Evolutionary conservation across 2,797 vertebrate species (phyloP).

Genomic region (Pseudocheirus occidentalis): DNA sequence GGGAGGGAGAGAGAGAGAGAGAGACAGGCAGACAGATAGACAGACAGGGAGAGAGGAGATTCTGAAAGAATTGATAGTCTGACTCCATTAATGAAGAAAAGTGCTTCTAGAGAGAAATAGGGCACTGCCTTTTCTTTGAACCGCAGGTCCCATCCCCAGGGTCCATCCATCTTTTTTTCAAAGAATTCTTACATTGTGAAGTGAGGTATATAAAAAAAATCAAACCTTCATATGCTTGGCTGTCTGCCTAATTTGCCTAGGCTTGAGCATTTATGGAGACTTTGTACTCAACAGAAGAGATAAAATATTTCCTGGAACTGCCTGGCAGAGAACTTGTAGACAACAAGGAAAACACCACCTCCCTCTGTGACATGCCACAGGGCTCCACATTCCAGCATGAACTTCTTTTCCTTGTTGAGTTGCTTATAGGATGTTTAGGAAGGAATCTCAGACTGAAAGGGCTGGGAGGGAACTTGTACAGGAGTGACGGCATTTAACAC

Average conservation of each 20-base stretch:
- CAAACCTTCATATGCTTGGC: background rate
- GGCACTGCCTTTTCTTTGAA: background rate
- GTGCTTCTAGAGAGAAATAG: background rate
- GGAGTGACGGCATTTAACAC: no score
- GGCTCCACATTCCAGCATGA: background rate
- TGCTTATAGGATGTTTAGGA: background rate
- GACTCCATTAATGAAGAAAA: rapidly evolving
- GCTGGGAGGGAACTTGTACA: background rate
- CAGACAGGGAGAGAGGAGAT: background rate
- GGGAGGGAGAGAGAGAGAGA: no score
- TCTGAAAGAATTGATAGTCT: background rate
- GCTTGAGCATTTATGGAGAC: background rate
- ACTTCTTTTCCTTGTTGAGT: background rate
- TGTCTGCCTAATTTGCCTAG: background rate
- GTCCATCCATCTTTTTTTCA: background rate
- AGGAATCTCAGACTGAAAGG: background rate
- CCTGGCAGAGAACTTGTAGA: background rate
- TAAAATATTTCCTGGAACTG: background rate
- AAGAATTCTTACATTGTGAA: background rate
- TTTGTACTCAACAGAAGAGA: background rate
- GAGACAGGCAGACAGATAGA: no score
- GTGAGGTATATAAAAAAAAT: constrained; percentile 32
- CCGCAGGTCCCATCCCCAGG: background rate
- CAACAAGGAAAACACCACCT: background rate
- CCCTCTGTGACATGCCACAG: background rate